phyloP scores from a whole-genome alignment of 2,888 invertebrate species.

The Synergus gifuensis region DNA sequence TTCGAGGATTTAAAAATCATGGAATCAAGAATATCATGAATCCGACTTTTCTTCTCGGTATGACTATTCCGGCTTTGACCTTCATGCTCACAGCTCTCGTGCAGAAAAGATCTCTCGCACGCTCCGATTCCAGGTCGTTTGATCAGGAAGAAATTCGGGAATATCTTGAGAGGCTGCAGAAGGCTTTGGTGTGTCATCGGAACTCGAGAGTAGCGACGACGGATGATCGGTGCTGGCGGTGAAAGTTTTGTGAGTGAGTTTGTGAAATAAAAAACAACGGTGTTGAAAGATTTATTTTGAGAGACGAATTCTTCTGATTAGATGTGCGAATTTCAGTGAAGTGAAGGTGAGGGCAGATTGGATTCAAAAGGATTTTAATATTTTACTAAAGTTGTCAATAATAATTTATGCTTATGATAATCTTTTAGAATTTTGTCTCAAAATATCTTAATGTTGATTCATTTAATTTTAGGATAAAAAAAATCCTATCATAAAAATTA shows the following conservation, averaged over 20 bases:
- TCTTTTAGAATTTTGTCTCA: no score
- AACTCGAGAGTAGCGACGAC: constrained; percentile 19
- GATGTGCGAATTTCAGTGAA: background rate
- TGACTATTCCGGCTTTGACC: constrained; percentile 72
- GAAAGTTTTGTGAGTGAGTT: constrained; percentile 46
- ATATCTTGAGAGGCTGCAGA: constrained; percentile 63
- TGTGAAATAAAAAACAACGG: background rate
- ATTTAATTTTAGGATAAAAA: no score
- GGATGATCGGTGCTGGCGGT: constrained; percentile 49
- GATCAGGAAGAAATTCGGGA: constrained; percentile 64
- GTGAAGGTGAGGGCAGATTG: background rate
- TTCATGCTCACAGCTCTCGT: constrained; percentile 72
- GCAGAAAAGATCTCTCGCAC: constrained; percentile 67
- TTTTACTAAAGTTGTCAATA: no score
- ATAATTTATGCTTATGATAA: no score
- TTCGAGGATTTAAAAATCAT: constrained; percentile 70
- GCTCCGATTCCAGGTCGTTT: constrained; percentile 59
- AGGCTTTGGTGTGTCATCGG: constrained; percentile 63
- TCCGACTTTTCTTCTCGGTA: constrained; percentile 71
- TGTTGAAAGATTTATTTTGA: background rate
- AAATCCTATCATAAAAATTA: no score
- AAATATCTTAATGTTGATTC: no score
- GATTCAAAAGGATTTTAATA: background rate
- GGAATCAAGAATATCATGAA: constrained; percentile 74
- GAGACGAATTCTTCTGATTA: background rate